Evolutionary conservation across 2,113 vertebrate genomes (phyloP), one percentile per base, ranked within the genome.

Genomic region (Microcebus murinus): DNA sequence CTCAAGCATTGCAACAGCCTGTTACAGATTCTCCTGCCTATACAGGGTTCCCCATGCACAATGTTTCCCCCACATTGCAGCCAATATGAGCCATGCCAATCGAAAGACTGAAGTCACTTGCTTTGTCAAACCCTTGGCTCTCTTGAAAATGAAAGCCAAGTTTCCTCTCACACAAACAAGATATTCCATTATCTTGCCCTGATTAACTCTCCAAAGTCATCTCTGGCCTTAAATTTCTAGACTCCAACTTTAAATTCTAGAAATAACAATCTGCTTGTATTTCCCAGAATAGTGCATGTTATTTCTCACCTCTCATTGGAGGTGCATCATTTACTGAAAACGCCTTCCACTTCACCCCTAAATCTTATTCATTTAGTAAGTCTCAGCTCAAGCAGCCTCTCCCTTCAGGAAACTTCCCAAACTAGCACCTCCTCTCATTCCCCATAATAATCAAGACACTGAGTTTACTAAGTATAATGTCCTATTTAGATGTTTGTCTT

Each of bases 131-230:
- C 63, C 21, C 65, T 67, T 73, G 81, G 36, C 39, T 87, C 31
- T 65, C 81, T 34, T 84, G 82, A 92, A 96, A 95, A 92, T 88
- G 63, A 96, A 97, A 95, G 93, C 7, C 48, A 91, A 82, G 59
- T 73, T 81, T 82, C 50, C 55, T 91, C 42, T 50, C 65, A 87
- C n/a, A 68, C 17, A 79, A 61, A 68, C 17, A 79, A 61, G 36
- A 71, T 77, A 77, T 3, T n/a, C 97, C 63, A 96, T 87, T 39
- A 67, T 59, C 52, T 79, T 95, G 31, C 20, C 48, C 45, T 94
- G 85, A 86, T 89, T 84, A 86, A 93, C 52, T 87, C 71, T 94
- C 36, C 34, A 88, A 76, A 88, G 81, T 90, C 73, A 82, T 80
- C 63, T 85, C 55, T 88, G 34, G 17, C 70, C 89, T 94, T 73